A percentile compares a stretch with the other conserved stretches of the same genome.
phyloP scores from a whole-genome alignment of 2,113 vertebrate genomes.

The Noctilio leporinus region DNA sequence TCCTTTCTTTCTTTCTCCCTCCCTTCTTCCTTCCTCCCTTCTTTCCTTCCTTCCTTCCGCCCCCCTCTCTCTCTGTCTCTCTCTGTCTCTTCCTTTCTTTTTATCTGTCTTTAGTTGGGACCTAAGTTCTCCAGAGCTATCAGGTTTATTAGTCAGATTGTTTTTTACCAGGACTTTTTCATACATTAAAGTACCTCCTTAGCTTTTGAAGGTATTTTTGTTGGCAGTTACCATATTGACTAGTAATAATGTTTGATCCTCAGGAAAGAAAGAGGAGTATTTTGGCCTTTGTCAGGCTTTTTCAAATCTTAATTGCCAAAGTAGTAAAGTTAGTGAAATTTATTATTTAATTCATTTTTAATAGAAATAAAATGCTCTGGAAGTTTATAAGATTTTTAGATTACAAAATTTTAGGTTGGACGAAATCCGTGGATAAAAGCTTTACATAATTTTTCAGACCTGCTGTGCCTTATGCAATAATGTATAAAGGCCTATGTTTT shows the following conservation, averaged over 20 bases:
- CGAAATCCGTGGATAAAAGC: background rate
- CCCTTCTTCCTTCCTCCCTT: too few relatives aligned
- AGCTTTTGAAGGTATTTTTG: background rate
- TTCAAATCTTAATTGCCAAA: background rate
- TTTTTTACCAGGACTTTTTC: background rate
- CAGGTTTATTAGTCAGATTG: background rate
- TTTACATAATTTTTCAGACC: background rate
- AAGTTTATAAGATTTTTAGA: background rate
- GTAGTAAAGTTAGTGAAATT: background rate
- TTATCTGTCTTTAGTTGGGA: background rate
- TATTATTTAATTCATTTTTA: background rate
- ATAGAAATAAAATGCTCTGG: background rate
- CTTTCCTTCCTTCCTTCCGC: too few relatives aligned
- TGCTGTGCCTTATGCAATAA: background rate
- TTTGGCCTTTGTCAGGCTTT: background rate
- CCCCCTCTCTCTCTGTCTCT: background rate
- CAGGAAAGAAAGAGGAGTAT: background rate
- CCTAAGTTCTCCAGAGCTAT: background rate
- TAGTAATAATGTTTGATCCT: background rate
- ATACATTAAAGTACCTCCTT: background rate
- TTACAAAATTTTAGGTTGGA: background rate
- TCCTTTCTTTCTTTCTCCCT: too few relatives aligned
- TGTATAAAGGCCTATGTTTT: background rate
- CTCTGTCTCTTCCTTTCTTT: background rate
- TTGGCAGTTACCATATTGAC: background rate